A percentile compares a stretch with the other conserved stretches of the same genome.
phyloP scores from a whole-genome alignment of 2,888 invertebrate genomes.

The Plagodis dolabraria region DNA sequence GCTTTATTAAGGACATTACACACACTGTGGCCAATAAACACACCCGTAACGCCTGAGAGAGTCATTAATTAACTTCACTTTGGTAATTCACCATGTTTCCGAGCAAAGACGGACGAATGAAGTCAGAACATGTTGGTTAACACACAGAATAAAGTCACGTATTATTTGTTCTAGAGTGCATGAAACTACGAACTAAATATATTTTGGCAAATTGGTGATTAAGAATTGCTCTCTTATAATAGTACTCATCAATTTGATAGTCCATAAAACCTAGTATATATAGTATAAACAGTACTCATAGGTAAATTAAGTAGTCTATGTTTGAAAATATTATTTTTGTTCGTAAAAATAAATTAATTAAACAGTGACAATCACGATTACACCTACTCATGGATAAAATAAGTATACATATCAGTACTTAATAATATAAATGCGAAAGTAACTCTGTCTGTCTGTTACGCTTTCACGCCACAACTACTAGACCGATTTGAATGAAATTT shows the following conservation, averaged over 20 bases:
- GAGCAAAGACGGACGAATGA: slow-evolving; percentile 16
- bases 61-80: slow-evolving; percentile 14
- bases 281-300: too few species aligned
- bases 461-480: too few species aligned
- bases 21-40: not conserved
- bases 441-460: too few species aligned
- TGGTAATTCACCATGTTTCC: slow-evolving; percentile 19
- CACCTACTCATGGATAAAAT: too few species aligned
- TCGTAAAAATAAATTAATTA: too few species aligned
- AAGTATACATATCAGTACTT: too few species aligned
- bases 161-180: not conserved
- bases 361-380: too few species aligned
- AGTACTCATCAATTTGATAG: slow-evolving; percentile 28
- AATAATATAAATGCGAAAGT: too few species aligned
- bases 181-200: slow-evolving; percentile 28
- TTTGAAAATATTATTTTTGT: too few species aligned
- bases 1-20: too few species aligned
- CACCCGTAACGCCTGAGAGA: not conserved
- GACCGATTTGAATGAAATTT: too few species aligned
- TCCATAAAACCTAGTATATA: not conserved
- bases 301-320: too few species aligned
- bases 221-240: slow-evolving; percentile 30
- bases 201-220: slow-evolving; percentile 37
- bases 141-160: not conserved
- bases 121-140: not conserved